Percentiles rank a stretch among this genome's conserved stretches.
phyloP scores from a whole-genome alignment of 37 sponge, comb jelly and placozoan genomes.

The Spongia lamella region DNA sequence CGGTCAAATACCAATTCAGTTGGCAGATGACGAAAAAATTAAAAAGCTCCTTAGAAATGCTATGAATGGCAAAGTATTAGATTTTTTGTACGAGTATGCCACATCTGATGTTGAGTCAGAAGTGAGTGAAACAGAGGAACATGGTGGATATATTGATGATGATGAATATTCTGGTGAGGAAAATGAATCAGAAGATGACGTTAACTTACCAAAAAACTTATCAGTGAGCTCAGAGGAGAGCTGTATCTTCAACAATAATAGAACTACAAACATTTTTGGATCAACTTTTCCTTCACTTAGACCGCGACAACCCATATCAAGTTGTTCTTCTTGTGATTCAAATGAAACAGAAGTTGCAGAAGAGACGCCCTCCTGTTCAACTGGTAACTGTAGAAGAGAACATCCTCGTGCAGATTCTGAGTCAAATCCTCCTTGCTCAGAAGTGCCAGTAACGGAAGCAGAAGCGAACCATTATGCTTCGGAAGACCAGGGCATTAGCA shows the following conservation, averaged over 20 bases:
- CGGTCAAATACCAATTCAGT: slow-evolving; percentile 65
- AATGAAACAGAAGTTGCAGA: no score
- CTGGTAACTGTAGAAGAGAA: no score
- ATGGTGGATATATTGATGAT: slow-evolving; percentile 58
- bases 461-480: slow-evolving; percentile 23
- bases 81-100: slow-evolving; percentile 35
- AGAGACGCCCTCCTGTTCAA: no score
- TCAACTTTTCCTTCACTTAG: no score
- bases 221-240: no score
- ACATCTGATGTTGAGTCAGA: slow-evolving; percentile 57
- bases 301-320: no score
- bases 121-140: slow-evolving; percentile 35
- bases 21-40: slow-evolving; percentile 49
- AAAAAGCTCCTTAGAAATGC: slow-evolving; percentile 72
- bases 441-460: no score
- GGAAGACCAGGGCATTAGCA: slow-evolving; percentile 78
- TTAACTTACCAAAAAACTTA: not conserved
- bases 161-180: slow-evolving; percentile 71
- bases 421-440: no score
- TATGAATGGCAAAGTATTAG: slow-evolving; percentile 52
- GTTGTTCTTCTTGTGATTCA: no score
- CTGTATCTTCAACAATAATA: no score
- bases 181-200: not conserved
- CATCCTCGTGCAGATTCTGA: no score
- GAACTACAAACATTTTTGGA: no score